A percentile compares a stretch with the other conserved stretches of the same genome.
phyloP scores from a whole-genome alignment of 2,113 vertebrate genomes.

The Neomonachus schauinslandi region DNA sequence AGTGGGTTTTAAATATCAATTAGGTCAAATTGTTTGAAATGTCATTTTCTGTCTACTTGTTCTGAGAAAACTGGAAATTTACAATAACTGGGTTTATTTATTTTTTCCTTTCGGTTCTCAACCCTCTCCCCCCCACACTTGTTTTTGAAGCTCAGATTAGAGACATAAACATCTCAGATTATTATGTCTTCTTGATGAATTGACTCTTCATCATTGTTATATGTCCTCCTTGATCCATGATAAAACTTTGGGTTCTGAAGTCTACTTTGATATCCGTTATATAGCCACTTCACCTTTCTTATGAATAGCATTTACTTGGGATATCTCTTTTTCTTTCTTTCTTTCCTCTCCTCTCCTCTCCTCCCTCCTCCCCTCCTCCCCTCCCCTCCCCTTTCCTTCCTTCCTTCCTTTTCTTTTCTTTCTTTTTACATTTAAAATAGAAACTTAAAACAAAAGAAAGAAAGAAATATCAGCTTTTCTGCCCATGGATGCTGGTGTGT shows the following conservation, averaged over 20 bases:
- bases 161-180: background rate
- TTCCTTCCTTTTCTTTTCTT: background rate
- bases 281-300: background rate
- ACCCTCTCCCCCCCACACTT: background rate
- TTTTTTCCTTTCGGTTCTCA: background rate
- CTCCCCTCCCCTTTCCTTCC: no score
- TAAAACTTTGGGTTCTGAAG: background rate
- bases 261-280: background rate
- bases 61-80: slow-evolving; percentile 27
- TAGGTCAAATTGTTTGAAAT: background rate
- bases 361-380: no score
- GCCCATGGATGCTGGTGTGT: background rate
- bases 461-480: background rate
- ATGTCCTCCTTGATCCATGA: background rate
- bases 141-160: background rate
- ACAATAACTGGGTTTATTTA: background rate
- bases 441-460: background rate
- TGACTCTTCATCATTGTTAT: background rate
- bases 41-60: background rate
- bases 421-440: background rate
- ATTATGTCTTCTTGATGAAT: background rate
- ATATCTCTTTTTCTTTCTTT: no score
- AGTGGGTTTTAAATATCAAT: background rate
- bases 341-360: no score
- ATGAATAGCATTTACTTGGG: background rate